These are phyloP conservation scores for Noturus placidus DNA, from an alignment of 2,113 vertebrate species.

Conservation along the genomic window DNA sequence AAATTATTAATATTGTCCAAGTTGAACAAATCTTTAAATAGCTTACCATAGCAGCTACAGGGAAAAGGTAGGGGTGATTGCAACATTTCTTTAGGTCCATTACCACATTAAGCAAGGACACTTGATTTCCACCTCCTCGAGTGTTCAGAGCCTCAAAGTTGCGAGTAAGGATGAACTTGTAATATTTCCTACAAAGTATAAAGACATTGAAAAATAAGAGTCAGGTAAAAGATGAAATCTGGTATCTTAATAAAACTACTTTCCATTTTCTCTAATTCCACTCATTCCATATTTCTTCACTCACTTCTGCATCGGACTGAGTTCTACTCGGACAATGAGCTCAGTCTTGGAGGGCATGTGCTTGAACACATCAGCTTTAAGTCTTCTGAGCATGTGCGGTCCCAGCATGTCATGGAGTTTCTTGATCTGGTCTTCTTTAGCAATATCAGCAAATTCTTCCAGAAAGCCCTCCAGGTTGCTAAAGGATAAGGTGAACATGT, in stretches of 20 bases:
- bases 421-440: conserved; percentile 99
- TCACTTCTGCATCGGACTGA: conserved; percentile 98
- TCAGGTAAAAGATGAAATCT: background rate
- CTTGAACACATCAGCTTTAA: conserved; percentile 98
- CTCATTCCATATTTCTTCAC: conserved; percentile 50
- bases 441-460: conserved; percentile 97
- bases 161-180: conserved; percentile 95
- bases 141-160: conserved; percentile 97
- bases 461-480: conserved; percentile 96
- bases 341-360: conserved; percentile 98
- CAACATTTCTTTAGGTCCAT: conserved; percentile 99
- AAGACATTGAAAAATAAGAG: background rate
- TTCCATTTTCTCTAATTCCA: background rate
- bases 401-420: conserved; percentile 98
- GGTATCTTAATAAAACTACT: background rate
- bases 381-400: conserved; percentile 93
- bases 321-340: conserved; percentile 93
- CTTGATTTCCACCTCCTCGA: conserved; percentile 93
- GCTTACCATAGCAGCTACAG: conserved; percentile 90
- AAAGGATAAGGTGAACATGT: conserved; percentile 25
- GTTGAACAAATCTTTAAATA: background rate
- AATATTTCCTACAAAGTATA: conserved; percentile 83
- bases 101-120: conserved; percentile 94
- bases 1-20: background rate
- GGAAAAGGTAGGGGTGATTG: conserved; percentile 98